These are phyloP conservation scores for Hyles euphorbiae DNA, from an alignment of 1,140 invertebrate species.

Conservation along the genomic window DNA sequence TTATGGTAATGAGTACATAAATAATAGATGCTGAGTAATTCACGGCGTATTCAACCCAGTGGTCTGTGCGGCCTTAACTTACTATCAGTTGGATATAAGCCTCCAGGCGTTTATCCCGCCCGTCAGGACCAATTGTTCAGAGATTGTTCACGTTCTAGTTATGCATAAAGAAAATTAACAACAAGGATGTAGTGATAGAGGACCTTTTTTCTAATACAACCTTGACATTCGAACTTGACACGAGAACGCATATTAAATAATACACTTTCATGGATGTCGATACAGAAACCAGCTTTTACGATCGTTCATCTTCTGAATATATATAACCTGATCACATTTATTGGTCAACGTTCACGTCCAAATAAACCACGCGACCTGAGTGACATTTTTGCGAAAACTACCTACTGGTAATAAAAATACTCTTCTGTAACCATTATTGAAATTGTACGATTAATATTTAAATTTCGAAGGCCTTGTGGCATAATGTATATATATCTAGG, in stretches of 20 bases:
- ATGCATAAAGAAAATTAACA: slow-evolving; percentile 1
- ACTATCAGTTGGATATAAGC: slow-evolving; percentile 16
- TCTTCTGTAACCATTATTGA: too few relatives aligned
- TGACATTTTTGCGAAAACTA: background rate
- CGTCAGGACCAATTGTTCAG: slow-evolving; percentile 29
- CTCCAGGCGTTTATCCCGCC: slow-evolving; percentile 19
- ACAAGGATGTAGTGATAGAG: slow-evolving; percentile 13
- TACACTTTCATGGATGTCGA: slow-evolving; percentile 13
- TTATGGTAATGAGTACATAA: slow-evolving; percentile 44
- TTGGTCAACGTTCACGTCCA: slow-evolving; percentile 3
- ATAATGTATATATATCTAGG: too few relatives aligned
- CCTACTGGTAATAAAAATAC: background rate
- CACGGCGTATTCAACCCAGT: slow-evolving; percentile 13
- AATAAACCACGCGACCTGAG: slow-evolving; percentile 1
- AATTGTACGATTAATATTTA: too few relatives aligned
- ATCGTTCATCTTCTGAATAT: slow-evolving; percentile 6
- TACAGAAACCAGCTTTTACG: slow-evolving; percentile 9
- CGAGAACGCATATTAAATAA: slow-evolving; percentile 10
- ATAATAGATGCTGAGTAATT: slow-evolving; percentile 39
- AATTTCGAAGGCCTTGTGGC: too few relatives aligned
- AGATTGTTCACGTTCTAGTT: slow-evolving; percentile 10
- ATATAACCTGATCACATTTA: slow-evolving; percentile 9
- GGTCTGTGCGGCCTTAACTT: slow-evolving; percentile 12
- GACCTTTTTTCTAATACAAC: slow-evolving; percentile 4
- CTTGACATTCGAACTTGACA: slow-evolving; percentile 16